Evolutionary conservation across 64 coral and sea anemone genomes (phyloP).

Genomic region (Stylophora pistillata): DNA sequence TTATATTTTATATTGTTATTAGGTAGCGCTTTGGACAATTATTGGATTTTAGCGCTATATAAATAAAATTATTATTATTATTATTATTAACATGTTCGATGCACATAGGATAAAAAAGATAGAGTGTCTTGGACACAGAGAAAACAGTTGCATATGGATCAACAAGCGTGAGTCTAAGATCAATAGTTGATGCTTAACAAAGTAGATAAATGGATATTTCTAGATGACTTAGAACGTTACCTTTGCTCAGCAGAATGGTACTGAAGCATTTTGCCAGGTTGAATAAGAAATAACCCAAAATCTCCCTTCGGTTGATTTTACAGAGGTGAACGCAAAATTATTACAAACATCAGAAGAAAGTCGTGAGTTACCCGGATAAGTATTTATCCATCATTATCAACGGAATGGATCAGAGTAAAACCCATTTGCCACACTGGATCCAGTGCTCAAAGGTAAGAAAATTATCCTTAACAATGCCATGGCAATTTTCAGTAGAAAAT

Average conservation of each 20-base stretch:
- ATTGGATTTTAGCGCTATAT: no score
- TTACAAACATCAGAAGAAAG: constrained; percentile 44
- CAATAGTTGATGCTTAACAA: not conserved
- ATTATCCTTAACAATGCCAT: not conserved
- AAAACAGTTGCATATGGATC: constrained; percentile 1
- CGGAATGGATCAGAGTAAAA: constrained; percentile 50
- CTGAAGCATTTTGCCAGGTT: not conserved
- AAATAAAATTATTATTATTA: no score
- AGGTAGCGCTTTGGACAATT: no score
- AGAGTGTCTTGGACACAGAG: constrained; percentile 14
- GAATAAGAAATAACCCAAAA: no score
- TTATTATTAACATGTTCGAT: no score
- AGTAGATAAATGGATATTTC: not conserved
- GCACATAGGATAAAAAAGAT: not conserved
- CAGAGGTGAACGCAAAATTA: constrained; percentile 37
- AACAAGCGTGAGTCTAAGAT: constrained; percentile 25
- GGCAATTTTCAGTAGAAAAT: not conserved
- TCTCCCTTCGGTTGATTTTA: no score
- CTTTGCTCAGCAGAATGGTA: not conserved
- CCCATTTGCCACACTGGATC: constrained; percentile 26
- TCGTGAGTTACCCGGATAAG: not conserved
- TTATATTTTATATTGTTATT: no score
- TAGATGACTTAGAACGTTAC: not conserved
- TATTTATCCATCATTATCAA: constrained; percentile 48
- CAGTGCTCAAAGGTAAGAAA: constrained; percentile 22